A percentile compares a stretch with the other conserved stretches of the same genome.
Evolutionary conservation across 2,888 invertebrate genomes (phyloP).

Genomic region (Phengaris alcon): DNA sequence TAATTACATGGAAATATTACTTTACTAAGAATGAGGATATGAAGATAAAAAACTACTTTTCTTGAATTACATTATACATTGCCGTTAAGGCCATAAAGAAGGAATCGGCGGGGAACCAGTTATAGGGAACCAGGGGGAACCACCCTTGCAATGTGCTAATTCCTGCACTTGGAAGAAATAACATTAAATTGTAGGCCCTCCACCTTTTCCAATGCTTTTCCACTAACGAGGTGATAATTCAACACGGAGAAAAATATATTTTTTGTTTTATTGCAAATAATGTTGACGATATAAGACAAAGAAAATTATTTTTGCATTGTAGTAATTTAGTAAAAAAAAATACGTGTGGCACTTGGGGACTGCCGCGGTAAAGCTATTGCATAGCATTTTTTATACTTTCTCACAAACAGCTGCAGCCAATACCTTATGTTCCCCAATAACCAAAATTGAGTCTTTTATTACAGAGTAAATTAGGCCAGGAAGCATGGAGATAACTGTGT

Average conservation of each 20-base stretch:
- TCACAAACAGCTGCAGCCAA: no score
- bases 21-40: neutral
- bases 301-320: neutral
- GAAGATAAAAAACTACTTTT: constrained; percentile 1
- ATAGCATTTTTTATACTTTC: no score
- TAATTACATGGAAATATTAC: neutral
- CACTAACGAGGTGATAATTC: constrained; percentile 70
- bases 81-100: constrained; percentile 12
- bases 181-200: constrained; percentile 60
- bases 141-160: constrained; percentile 63
- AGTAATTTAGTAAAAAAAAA: neutral
- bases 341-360: no score
- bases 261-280: constrained; percentile 34
- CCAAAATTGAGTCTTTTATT: no score
- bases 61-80: constrained; percentile 20
- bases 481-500: no score
- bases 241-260: constrained; percentile 47
- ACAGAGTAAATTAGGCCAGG: no score
- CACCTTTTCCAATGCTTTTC: constrained; percentile 53
- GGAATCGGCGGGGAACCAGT: constrained; percentile 31
- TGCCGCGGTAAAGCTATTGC: no score
- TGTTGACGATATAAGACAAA: neutral
- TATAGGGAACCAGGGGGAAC: constrained; percentile 31
- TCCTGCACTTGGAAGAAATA: constrained; percentile 70
- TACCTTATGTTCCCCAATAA: no score